Conservation (phyloP, 2,797 vertebrate species). For the Pachyuromys duprasi region DNA sequence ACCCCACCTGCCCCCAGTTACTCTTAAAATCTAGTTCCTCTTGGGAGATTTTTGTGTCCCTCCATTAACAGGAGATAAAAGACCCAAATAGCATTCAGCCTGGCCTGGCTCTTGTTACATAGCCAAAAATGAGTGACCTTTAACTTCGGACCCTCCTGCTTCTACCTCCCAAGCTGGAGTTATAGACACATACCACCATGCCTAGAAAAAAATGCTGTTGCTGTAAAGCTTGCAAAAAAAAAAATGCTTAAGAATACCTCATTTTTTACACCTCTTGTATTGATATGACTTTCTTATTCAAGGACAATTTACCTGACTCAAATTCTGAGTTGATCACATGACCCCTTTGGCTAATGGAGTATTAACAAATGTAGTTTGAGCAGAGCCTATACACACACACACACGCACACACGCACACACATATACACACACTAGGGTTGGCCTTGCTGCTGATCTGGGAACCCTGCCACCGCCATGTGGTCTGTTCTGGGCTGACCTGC, state of each 20-base stretch:
- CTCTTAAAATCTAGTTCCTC: not conserved
- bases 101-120: not conserved
- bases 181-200: not conserved
- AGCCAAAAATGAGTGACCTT: not conserved
- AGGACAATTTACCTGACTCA: constrained; percentile 1
- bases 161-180: not conserved
- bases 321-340: not conserved
- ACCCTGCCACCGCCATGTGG: not conserved
- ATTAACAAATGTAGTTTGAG: constrained; percentile 34
- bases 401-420: too few relatives aligned
- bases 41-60: not conserved
- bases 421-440: too few relatives aligned
- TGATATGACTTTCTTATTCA: not conserved
- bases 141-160: not conserved
- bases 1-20: not conserved
- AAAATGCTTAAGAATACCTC: not conserved
- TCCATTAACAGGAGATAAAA: not conserved
- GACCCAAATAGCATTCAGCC: not conserved
- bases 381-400: too few relatives aligned
- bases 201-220: not conserved
- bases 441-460: constrained; percentile 51
- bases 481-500: not conserved
- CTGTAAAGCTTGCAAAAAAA: constrained; percentile 9
- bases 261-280: not conserved
- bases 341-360: constrained; percentile 19